These are phyloP conservation scores for Emydura subglobosa DNA, from an alignment of 2,113 vertebrate species.

Conservation along the genomic window DNA sequence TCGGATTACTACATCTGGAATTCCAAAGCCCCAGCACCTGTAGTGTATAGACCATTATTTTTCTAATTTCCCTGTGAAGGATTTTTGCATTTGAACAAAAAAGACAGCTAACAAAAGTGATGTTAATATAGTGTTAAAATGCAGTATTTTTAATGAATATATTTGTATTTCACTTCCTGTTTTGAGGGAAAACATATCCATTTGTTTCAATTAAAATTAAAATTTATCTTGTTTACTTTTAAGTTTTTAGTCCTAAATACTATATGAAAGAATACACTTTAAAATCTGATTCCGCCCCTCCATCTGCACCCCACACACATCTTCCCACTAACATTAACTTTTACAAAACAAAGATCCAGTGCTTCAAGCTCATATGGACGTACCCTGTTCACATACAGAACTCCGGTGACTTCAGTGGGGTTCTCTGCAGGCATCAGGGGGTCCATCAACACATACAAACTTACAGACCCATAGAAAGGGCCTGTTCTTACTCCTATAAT, in stretches of 20 bases:
- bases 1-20: constrained; percentile 97
- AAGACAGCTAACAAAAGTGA: not conserved
- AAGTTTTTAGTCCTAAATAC: not conserved
- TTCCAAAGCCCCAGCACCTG: constrained; percentile 89
- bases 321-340: not conserved
- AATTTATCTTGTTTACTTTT: not conserved
- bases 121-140: constrained; percentile 28
- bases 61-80: constrained; percentile 33
- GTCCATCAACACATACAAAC: rapidly evolving
- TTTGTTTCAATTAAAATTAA: constrained; percentile 30
- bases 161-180: not conserved
- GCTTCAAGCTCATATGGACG: rapidly evolving
- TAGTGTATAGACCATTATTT: constrained; percentile 77
- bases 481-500: not conserved
- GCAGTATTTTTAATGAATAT: constrained; percentile 30
- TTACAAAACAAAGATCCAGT: not conserved
- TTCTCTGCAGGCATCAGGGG: not conserved
- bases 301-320: not conserved
- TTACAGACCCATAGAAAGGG: not conserved
- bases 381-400: rapidly evolving
- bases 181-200: not conserved
- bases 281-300: constrained; percentile 6
- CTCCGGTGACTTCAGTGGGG: not conserved
- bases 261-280: constrained; percentile 5
- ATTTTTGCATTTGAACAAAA: constrained; percentile 43